Conservation (phyloP, 2,888 invertebrate genomes). For the Diarsia brunnea region DNA sequence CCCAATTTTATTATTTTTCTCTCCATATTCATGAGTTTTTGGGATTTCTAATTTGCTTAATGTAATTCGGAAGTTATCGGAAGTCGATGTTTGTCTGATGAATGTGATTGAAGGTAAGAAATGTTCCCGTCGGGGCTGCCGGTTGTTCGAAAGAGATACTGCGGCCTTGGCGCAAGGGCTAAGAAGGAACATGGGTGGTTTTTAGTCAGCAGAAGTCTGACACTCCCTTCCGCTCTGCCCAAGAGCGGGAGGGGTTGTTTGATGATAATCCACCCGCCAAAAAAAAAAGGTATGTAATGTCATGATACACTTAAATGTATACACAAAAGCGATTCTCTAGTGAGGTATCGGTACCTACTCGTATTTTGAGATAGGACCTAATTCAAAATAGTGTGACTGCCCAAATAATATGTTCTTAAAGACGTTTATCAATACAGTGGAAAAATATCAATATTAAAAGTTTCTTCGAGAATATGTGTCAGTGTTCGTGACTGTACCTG, state of each 20-base stretch:
- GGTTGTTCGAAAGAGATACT: too few species aligned
- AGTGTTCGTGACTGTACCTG: too few species aligned
- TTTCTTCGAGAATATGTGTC: too few species aligned
- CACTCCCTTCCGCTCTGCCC: too few species aligned
- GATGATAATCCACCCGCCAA: too few species aligned
- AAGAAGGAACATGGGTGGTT: too few species aligned
- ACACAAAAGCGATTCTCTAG: neutral
- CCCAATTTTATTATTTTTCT: slow-evolving; percentile 70
- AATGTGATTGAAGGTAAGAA: slow-evolving; percentile 12
- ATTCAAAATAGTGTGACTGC: neutral
- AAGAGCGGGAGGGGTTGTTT: too few species aligned
- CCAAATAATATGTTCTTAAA: neutral
- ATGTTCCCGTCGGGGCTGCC: too few species aligned
- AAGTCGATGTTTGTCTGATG: neutral
- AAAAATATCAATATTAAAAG: neutral
- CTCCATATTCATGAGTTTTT: slow-evolving; percentile 49
- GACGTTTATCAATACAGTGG: neutral
- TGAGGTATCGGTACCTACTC: neutral
- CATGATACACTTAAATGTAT: too few species aligned
- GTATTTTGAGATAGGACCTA: neutral
- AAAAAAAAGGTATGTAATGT: too few species aligned
- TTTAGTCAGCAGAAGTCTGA: too few species aligned
- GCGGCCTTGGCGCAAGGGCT: too few species aligned
- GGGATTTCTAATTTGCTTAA: slow-evolving; percentile 53
- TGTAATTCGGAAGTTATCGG: slow-evolving; percentile 38